Base-by-base conservation (phyloP, 1,140 invertebrate genomes). In the Caerostris extrusa region DNA sequence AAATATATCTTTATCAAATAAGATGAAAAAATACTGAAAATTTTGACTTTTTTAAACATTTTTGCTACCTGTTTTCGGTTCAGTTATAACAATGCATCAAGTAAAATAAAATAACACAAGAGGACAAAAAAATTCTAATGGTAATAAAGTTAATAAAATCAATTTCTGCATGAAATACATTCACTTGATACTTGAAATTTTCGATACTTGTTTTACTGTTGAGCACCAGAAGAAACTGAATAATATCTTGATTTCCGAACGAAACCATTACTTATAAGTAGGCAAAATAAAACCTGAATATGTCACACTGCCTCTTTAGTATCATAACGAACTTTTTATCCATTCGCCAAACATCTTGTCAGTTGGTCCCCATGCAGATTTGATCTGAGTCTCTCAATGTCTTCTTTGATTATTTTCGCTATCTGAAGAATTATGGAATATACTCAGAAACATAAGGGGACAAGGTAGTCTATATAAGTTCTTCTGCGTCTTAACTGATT, bases 401-500 rank as follows among this genome's bases (percentile, higher is more conserved):
- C 10, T 7, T 53, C 71, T 50, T 34, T 77, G 71, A 77, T 77
- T 77, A 53, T 77, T 77, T 77, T 77, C 71, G 10, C 34, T 77
- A 77, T 77, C 71, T 53, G 3, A 12, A 50, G 71, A 77, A 77
- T 77, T 77, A 77, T 50, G 50, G 8, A 77, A 77, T 77, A 77
- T 53, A 77, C 71, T 77, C 53, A 34, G 71, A 77, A 50, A 77
- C 4, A 77, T 8, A 3, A 50, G 3, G 7, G 53, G 8, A 53
- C 34, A 77, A 77, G 71, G 34, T 77, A 10, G 34, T 14, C 50
- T 17, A 34, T 50, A 71, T 71, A 34, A 71, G 67, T 77, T 50
- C 10, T 34, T 34, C 34, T 8, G 69, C 17, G 61, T 10, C 8
- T 50, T 77, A 50, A 12, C 71, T 53, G 71, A 83, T 83, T 83